phyloP scores from a whole-genome alignment of 2,888 invertebrate species.

The Cryptus armator region DNA sequence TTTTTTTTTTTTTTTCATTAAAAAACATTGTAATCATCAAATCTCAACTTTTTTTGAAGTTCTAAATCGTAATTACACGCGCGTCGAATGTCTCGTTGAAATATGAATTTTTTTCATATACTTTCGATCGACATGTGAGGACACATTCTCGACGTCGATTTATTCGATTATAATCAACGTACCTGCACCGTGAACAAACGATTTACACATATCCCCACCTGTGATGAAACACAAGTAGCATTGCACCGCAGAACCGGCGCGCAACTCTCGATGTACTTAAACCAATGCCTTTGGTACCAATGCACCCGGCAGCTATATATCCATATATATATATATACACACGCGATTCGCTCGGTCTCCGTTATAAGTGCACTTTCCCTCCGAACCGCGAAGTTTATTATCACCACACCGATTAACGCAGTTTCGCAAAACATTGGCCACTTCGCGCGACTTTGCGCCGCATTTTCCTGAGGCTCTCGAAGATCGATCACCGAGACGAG shows the following conservation, averaged over 20 bases:
- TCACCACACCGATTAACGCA: slow-evolving; percentile 49
- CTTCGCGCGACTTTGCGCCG: neutral
- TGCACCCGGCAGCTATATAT: neutral
- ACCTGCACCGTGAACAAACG: slow-evolving; percentile 8
- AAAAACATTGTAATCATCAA: neutral
- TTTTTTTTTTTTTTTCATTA: too few species aligned
- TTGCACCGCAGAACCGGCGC: slow-evolving; percentile 5
- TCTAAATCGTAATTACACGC: neutral
- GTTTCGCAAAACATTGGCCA: slow-evolving; percentile 53
- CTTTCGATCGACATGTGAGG: neutral
- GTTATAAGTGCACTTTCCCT: slow-evolving; percentile 60
- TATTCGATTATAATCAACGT: slow-evolving; percentile 26
- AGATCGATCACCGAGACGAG: neutral
- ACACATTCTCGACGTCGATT: slow-evolving; percentile 1
- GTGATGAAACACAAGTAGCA: slow-evolving; percentile 41
- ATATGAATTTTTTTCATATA: neutral
- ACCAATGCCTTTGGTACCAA: slow-evolving; percentile 7
- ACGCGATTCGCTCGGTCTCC: slow-evolving; percentile 24
- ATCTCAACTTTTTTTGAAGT: too few species aligned
- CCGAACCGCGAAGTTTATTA: slow-evolving; percentile 61
- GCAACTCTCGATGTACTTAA: neutral
- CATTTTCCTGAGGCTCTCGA: neutral
- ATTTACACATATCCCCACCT: slow-evolving; percentile 11
- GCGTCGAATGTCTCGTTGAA: neutral
- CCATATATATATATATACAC: neutral